Percentiles rank a stretch among this genome's conserved stretches.
phyloP scores from a whole-genome alignment of 2,888 invertebrate species.

The Trichogramma dendrolimi region DNA sequence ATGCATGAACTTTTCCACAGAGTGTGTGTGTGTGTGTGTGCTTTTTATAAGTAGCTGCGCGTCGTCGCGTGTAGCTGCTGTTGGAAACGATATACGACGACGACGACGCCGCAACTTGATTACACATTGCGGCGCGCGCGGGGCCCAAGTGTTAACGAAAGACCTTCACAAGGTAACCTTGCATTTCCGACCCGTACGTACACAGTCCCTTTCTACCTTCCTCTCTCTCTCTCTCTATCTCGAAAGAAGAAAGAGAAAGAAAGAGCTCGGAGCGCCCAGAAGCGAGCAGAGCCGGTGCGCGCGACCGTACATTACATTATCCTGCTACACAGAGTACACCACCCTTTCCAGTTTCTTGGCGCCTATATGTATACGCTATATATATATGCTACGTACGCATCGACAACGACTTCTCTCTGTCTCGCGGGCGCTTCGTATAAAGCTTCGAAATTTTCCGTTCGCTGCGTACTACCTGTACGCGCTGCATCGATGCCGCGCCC shows the following conservation, averaged over 20 bases:
- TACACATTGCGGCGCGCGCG: too few relatives aligned
- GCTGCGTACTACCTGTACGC: constrained; percentile 51
- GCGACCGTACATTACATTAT: constrained; percentile 8
- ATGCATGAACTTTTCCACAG: too few relatives aligned
- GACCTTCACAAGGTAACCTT: constrained; percentile 25
- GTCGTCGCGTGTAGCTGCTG: constrained; percentile 13
- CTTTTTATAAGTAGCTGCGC: too few relatives aligned
- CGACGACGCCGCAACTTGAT: too few relatives aligned
- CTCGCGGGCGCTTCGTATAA: constrained; percentile 31
- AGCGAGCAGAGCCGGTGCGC: too few relatives aligned
- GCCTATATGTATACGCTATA: background rate
- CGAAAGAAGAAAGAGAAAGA: too few relatives aligned
- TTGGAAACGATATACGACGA: constrained; percentile 12
- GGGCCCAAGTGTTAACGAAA: constrained; percentile 14
- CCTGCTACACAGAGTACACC: background rate
- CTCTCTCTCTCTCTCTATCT: background rate
- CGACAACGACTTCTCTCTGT: background rate
- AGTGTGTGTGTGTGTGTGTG: too few relatives aligned
- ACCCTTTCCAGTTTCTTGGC: constrained; percentile 17
- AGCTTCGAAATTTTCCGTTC: constrained; percentile 47
- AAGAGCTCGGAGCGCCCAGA: too few relatives aligned
- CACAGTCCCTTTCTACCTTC: constrained; percentile 22
- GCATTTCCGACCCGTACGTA: background rate
- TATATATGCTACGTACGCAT: background rate
- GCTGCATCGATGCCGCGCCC: too few relatives aligned